These are phyloP conservation scores for Osmerus eperlanus DNA, from an alignment of 2,113 vertebrate genomes.

Conservation along the genomic window DNA sequence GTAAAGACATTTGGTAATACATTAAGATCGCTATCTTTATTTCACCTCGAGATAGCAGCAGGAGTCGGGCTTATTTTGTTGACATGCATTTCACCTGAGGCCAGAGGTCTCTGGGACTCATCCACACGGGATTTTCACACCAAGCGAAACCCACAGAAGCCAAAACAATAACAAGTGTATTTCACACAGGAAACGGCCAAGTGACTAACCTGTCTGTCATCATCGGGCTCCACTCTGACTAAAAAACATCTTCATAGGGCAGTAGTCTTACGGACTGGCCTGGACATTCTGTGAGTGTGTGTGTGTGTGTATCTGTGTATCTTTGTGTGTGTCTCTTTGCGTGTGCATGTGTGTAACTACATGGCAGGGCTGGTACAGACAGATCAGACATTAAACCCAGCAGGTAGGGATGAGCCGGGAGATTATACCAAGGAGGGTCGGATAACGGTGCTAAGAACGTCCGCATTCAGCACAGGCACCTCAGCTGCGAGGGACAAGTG, in stretches of 20 bases:
- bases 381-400: constrained; percentile 54
- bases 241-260: too few species aligned
- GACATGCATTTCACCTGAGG: constrained; percentile 8
- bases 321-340: constrained; percentile 24
- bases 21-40: constrained; percentile 30
- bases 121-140: not conserved
- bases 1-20: constrained; percentile 13
- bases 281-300: not conserved
- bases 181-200: too few species aligned
- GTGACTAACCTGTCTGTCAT: too few species aligned
- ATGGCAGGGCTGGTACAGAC: not conserved
- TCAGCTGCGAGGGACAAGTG: not conserved
- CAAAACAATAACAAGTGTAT: too few species aligned
- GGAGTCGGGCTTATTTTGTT: constrained; percentile 25
- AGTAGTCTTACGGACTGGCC: too few species aligned
- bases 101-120: not conserved
- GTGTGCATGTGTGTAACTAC: not conserved
- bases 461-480: constrained; percentile 16
- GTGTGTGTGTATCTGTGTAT: not conserved
- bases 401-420: constrained; percentile 49
- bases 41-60: constrained; percentile 25
- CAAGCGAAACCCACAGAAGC: not conserved
- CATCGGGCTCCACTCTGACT: too few species aligned
- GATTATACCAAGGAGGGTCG: constrained; percentile 53
- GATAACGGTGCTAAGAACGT: constrained; percentile 46